Percentiles rank a stretch among this genome's conserved stretches.
Evolutionary conservation across 2,888 invertebrate genomes (phyloP).

Genomic region (Nymphalis polychloros): DNA sequence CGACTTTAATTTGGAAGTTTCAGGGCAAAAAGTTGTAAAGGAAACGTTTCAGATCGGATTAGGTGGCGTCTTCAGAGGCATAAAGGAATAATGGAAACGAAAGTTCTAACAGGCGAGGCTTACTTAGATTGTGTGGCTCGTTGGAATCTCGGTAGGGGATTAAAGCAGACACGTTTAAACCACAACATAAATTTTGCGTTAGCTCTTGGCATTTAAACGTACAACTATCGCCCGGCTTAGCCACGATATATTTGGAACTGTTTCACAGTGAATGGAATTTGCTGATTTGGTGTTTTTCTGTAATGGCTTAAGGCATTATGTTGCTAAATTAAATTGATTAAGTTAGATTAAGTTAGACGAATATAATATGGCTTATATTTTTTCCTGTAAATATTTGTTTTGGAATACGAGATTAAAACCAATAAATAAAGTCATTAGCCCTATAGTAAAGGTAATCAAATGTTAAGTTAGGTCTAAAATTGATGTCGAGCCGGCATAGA

Average conservation of each 20-base stretch:
- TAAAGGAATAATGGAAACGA: constrained; percentile 66
- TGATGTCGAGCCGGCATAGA: too few relatives aligned
- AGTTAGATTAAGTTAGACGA: too few relatives aligned
- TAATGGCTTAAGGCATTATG: not conserved
- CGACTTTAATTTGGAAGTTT: constrained; percentile 49
- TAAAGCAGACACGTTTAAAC: constrained; percentile 68
- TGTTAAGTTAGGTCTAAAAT: too few relatives aligned
- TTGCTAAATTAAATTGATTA: too few relatives aligned
- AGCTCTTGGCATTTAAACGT: constrained; percentile 51
- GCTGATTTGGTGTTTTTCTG: not conserved
- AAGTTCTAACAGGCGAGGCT: constrained; percentile 64
- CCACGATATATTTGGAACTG: constrained; percentile 25
- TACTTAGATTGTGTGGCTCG: constrained; percentile 69
- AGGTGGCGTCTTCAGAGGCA: constrained; percentile 53
- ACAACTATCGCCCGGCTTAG: constrained; percentile 25
- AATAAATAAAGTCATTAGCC: too few relatives aligned
- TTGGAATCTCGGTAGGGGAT: constrained; percentile 63
- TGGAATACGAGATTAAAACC: too few relatives aligned
- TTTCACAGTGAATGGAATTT: constrained; percentile 8
- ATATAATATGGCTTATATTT: too few relatives aligned
- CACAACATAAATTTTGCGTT: constrained; percentile 68
- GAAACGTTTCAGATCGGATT: constrained; percentile 61
- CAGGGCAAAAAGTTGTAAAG: constrained; percentile 52
- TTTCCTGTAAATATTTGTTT: too few relatives aligned
- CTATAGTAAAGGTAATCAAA: too few relatives aligned